Percentiles rank a stretch among this genome's conserved stretches.
phyloP scores from a whole-genome alignment of 2,797 vertebrate species.

The Allenopithecus nigroviridis region DNA sequence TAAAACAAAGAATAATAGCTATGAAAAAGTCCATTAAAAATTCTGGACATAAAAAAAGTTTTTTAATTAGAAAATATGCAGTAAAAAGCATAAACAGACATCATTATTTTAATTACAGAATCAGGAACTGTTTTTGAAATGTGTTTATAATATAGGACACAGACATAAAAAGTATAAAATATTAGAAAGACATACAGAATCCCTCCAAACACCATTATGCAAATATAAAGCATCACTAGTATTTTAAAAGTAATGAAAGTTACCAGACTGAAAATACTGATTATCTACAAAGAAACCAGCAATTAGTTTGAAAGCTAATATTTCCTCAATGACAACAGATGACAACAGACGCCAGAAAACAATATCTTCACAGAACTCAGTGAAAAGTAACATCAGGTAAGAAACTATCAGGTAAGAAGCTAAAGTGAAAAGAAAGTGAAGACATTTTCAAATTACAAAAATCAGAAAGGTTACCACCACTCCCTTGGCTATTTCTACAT shows the following conservation, averaged over 20 bases:
- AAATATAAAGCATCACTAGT: neutral
- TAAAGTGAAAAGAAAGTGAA: neutral
- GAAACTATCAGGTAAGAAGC: neutral
- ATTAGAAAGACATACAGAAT: neutral
- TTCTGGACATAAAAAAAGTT: neutral
- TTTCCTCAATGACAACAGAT: neutral
- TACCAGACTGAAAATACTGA: neutral
- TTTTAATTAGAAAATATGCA: neutral
- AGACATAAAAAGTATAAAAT: neutral
- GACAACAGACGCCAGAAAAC: neutral
- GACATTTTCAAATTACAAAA: neutral
- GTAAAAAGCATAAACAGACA: neutral
- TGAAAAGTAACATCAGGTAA: neutral
- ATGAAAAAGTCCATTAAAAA: neutral
- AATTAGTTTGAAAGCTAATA: neutral
- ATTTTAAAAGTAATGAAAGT: neutral
- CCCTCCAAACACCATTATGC: neutral
- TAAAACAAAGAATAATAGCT: neutral
- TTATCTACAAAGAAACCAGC: neutral
- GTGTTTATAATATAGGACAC: neutral
- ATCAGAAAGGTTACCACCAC: neutral
- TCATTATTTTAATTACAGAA: neutral
- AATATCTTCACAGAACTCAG: neutral
- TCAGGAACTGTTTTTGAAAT: neutral
- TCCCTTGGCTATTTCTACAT: neutral